Conservation (phyloP, 2,888 invertebrate species). For the Dynastes maya region DNA sequence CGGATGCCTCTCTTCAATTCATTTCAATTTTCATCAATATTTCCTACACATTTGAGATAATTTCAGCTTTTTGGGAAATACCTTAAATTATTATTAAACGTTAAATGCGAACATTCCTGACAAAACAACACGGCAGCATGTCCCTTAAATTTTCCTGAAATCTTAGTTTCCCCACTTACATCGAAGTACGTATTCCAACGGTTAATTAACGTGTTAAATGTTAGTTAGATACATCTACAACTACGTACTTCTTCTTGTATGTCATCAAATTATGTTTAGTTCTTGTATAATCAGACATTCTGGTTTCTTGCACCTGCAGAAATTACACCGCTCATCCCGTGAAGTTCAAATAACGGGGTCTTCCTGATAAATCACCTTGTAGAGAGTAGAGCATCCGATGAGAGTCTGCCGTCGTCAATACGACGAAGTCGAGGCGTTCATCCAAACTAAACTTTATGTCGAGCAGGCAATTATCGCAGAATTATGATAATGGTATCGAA, state of each 20-base stretch:
- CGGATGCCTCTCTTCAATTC: no score
- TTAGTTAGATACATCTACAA: not conserved
- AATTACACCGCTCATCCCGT: slow-evolving; percentile 10
- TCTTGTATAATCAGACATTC: slow-evolving; percentile 13
- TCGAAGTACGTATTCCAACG: no score
- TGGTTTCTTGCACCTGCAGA: slow-evolving; percentile 11
- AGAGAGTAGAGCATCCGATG: slow-evolving; percentile 11
- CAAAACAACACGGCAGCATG: no score
- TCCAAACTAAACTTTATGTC: slow-evolving; percentile 36
- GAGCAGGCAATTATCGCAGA: slow-evolving; percentile 52
- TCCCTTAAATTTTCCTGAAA: no score
- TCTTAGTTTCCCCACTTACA: no score
- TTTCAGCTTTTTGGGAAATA: no score
- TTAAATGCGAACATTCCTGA: no score
- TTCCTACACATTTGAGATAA: no score
- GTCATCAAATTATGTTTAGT: not conserved
- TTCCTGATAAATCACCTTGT: slow-evolving; percentile 27
- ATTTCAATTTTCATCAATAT: no score
- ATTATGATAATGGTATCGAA: slow-evolving; percentile 53
- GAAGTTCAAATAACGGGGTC: slow-evolving; percentile 39
- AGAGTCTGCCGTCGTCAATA: slow-evolving; percentile 12
- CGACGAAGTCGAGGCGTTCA: slow-evolving; percentile 14
- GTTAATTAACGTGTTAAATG: no score
- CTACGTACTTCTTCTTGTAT: not conserved
- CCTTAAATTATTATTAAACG: no score